A percentile compares a stretch with the other conserved stretches of the same genome.
Evolutionary conservation across 2,113 vertebrate genomes (phyloP).

Genomic region (Perca fluviatilis): DNA sequence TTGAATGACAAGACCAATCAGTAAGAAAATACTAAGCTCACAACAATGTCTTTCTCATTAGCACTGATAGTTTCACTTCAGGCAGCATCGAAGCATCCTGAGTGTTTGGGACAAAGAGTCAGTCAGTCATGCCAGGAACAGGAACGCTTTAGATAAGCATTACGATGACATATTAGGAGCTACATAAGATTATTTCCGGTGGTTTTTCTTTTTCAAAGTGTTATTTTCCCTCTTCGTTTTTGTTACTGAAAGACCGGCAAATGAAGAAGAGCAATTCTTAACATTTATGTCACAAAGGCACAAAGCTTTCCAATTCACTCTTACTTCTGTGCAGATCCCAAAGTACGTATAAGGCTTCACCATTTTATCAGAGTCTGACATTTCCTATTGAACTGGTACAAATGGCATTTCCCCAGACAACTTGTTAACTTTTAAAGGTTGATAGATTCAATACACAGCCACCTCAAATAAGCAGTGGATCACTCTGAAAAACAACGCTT

Average conservation of each 20-base stretch:
- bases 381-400: slow-evolving; percentile 88
- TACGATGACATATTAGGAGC: slow-evolving; percentile 25
- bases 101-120: slow-evolving; percentile 4
- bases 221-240: slow-evolving; percentile 25
- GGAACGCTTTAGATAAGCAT: slow-evolving; percentile 45
- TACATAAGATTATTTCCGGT: slow-evolving; percentile 38
- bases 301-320: slow-evolving; percentile 56
- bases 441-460: slow-evolving; percentile 82
- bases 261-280: slow-evolving; percentile 33
- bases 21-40: slow-evolving; percentile 17
- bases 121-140: slow-evolving; percentile 11
- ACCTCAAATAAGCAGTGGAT: slow-evolving; percentile 81
- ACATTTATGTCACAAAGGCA: slow-evolving; percentile 60
- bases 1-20: slow-evolving; percentile 30
- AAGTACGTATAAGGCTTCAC: slow-evolving; percentile 74
- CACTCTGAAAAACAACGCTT: slow-evolving; percentile 80
- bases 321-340: slow-evolving; percentile 59
- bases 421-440: slow-evolving; percentile 92
- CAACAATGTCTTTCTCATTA: slow-evolving; percentile 38
- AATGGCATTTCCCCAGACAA: slow-evolving; percentile 89
- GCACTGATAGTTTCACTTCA: slow-evolving; percentile 20
- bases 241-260: slow-evolving; percentile 41
- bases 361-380: slow-evolving; percentile 85
- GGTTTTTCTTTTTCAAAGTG: slow-evolving; percentile 32
- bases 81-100: slow-evolving; percentile 12